Evolutionary conservation across 1,140 invertebrate species (phyloP), one percentile per base, ranked within the genome.

Genomic region (Aplysia californica): DNA sequence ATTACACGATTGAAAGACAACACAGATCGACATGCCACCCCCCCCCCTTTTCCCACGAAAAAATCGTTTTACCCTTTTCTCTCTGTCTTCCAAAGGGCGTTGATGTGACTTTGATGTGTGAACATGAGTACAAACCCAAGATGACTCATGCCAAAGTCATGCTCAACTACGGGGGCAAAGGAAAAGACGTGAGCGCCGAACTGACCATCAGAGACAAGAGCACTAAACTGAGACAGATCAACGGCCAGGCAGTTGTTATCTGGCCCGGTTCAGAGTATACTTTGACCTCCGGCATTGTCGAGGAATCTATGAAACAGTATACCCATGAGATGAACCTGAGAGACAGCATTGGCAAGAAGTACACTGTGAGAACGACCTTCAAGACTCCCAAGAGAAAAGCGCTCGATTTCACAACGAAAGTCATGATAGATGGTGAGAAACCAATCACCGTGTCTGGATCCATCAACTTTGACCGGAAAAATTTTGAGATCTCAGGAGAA

Each of bases 191-290:
- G 38, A 68, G 58, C 61, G 68, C 59, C 44, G 20, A 20, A n/a
- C n/a, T 79, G n/a, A 61, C 64, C 38, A 41, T 79, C 50, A 80
- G 58, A 61, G 56, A 75, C 21, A 59, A 76, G n/a, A 74, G 69
- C 55, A 59, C 20, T 20, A 71, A 64, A 21, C 31, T 36, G 4
- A 44, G 67, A 23, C 78, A 77, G 35, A 44, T 59, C 10, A 18
- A 61, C 26, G 58, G 58, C 18, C 18, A 61, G 29, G 58, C 26
- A 23, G 6, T 26, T 18, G 20, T 61, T 26, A 10, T 6, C 18
- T 61, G 58, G 58, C 58, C 58, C 26, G 58, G 58, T 23, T 6
- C 18, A 61, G 58, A 61, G 29, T 61, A 61, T 61, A 61, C 26
- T 20, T 10, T 61, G 6, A 61, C 10, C 58, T 23, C 58, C 26